These are phyloP conservation scores for Cryptocheilus praepositus DNA, from an alignment of 2,888 invertebrate species.

Conservation along the genomic window DNA sequence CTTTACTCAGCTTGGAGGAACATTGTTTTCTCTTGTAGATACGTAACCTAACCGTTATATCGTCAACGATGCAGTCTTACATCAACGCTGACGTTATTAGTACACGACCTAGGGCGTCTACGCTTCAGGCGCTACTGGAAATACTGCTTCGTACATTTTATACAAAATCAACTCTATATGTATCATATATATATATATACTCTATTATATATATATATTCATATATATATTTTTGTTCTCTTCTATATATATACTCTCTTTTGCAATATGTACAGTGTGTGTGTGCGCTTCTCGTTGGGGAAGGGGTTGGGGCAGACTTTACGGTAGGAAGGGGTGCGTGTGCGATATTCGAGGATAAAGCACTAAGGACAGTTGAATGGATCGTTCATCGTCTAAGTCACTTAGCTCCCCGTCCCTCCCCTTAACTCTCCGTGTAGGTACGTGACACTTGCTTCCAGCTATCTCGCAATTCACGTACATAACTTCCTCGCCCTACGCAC, in stretches of 20 bases:
- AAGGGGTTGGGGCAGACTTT: constrained; percentile 18
- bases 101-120: constrained; percentile 47
- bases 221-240: constrained; percentile 43
- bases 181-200: constrained; percentile 35
- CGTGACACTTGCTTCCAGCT: constrained; percentile 26
- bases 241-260: constrained; percentile 54
- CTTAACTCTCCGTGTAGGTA: not conserved
- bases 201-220: constrained; percentile 41
- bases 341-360: constrained; percentile 38
- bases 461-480: constrained; percentile 30
- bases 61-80: constrained; percentile 38
- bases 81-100: constrained; percentile 31
- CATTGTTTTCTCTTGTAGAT: constrained; percentile 69
- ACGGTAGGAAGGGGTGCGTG: constrained; percentile 32
- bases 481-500: constrained; percentile 15
- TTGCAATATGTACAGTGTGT: constrained; percentile 58
- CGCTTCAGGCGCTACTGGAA: constrained; percentile 58
- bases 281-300: constrained; percentile 50
- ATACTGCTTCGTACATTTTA: constrained; percentile 64
- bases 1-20: constrained; percentile 74
- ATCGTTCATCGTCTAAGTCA: constrained; percentile 7
- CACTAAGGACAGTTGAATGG: constrained; percentile 26
- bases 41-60: constrained; percentile 49
- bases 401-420: constrained; percentile 2
- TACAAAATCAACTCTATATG: constrained; percentile 61